Conservation (phyloP, 2,113 vertebrate species). For the Pterocles burchelli region DNA sequence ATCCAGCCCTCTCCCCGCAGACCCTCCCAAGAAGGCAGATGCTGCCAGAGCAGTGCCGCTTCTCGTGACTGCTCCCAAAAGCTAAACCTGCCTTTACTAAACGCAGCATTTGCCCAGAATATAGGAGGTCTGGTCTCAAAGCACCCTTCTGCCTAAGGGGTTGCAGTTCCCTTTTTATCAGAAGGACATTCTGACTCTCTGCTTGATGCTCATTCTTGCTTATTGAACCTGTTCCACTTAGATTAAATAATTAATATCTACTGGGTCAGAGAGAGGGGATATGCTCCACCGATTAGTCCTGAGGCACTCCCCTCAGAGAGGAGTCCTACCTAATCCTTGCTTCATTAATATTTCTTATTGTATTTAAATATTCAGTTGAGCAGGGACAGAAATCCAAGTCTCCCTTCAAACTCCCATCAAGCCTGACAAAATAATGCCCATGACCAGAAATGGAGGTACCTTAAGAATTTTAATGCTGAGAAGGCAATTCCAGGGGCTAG, state of each 20-base stretch:
- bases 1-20: not conserved
- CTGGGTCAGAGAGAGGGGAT: not conserved
- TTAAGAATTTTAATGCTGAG: not conserved
- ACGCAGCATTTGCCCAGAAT: not conserved
- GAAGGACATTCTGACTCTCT: not conserved
- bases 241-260: not conserved
- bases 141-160: not conserved
- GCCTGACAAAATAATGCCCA: not conserved
- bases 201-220: not conserved
- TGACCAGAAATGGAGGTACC: not conserved
- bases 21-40: not conserved
- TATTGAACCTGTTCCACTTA: not conserved
- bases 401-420: not conserved
- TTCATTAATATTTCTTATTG: conserved; percentile 49
- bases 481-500: not conserved
- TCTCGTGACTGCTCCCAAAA: not conserved
- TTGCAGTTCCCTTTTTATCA: not conserved
- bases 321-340: conserved; percentile 3
- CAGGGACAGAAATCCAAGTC: not conserved
- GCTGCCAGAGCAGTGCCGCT: not conserved
- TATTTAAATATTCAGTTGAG: not conserved
- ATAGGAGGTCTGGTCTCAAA: not conserved
- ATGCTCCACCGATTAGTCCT: not conserved
- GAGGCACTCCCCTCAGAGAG: not conserved
- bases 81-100: not conserved